Evolutionary conservation across 2,113 vertebrate species (phyloP), one percentile per base, ranked within the genome.

Genomic region (Lanius ludovicianus): DNA sequence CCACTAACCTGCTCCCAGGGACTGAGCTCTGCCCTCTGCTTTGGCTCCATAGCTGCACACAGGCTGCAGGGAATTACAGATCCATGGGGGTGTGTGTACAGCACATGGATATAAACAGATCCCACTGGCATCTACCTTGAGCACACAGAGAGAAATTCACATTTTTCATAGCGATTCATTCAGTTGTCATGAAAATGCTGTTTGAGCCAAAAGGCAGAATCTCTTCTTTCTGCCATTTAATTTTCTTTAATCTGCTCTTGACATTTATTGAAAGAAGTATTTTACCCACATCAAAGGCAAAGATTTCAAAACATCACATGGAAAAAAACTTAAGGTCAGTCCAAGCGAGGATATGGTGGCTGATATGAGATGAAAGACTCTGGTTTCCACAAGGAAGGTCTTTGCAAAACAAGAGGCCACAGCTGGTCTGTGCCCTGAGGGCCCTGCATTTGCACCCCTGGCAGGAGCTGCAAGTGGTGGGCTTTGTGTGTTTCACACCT

Each of bases 191-290:
- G 81, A 87, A 95, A 87, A 71, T 57, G 41, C 83, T 70, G 53
- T 44, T 93, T 23, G 71, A 96, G 81, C 70, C 93, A 91, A 87
- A 95, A 96, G 89, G 84, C 77, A 69, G 60, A 67, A 59, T 75
- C 76, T 84, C 55, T 89, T 89, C 78, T 83, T 91, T 75, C 87
- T 4, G 5, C 77, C 15, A 3, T 79, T 96, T 94, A 93, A 94
- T 96, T 96, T 94, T 85, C 93, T 96, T 91, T 93, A 96, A 91
- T 94, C 93, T 89, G 78, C 87, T 89, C 84, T 55, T 96, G 91
- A 95, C 95, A 96, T 96, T 96, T 95, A 90, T 93, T 89, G 94
- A 87, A 94, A 91, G 67, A 41, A 90, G 46, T 70, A 67, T 84
- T 94, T 94, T 74, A 82, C 0, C 6, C 71, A 94, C 63, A 77